Base-by-base conservation (phyloP, 2,797 vertebrate species). In the Micromesistius poutassou region DNA sequence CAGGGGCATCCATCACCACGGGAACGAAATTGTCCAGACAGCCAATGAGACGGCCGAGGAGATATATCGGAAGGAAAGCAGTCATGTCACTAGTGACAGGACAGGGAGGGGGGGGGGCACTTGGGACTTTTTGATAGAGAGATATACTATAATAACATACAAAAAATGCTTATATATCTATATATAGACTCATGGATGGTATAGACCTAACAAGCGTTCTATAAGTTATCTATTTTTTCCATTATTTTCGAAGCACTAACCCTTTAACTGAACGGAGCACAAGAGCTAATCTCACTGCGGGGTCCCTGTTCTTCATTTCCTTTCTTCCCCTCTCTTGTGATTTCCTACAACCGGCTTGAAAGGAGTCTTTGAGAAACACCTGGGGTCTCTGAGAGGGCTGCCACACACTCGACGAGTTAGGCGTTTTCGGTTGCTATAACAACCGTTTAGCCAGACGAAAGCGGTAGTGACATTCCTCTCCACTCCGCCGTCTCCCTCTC, bases 1-100 rank as follows among this genome's bases (percentile, higher is more conserved):
- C 46, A 62, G 12, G 73, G 74, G 74, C 46, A 50, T 75, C 74
- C 46, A 75, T 75, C 74, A 75, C 42, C 16, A n/a, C 30, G 42
- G 22, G 16, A 55, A 74, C 73, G 14, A 28, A 16, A n/a, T 30
- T n/a, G 73, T 55, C 30, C 73, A 74, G 73, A 55, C 40, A 55
- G 46, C 42, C 46, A 75, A 75, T 55, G 46, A 62, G 74, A 55
- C 46, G 30, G 50, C 42, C n/a, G 40, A 74, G 62, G 62, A 68
- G 62, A 68, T 68, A 12, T 33, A 55, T 62, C 30, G 42, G 74
- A 75, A 22, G 42, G 42, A 33, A 74, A 19, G 6, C 74, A 74
- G 25, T 30, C 73, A 46, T 75, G 74, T 75, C 74, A 22, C 22
- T 5, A 62, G 55, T 62, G 55, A 62, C 19, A 25, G 55, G 22